Evolutionary conservation across 2,113 vertebrate species (phyloP).

Genomic region (Pseudorectes ferrugineus): DNA sequence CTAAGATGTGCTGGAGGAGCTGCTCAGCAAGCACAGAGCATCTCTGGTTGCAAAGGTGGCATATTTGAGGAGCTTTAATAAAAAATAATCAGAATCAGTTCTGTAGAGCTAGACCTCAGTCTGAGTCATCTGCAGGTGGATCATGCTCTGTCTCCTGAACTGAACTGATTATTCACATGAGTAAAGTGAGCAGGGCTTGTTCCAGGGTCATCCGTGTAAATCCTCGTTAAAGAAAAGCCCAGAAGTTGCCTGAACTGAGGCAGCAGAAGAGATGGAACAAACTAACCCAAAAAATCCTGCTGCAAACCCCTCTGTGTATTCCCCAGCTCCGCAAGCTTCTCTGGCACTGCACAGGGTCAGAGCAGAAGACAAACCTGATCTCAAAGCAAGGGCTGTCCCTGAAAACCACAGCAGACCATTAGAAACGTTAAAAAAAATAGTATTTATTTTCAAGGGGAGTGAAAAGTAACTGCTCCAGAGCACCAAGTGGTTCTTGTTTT

Average conservation of each 20-base stretch:
- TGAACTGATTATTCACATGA: background rate
- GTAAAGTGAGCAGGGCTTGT: background rate
- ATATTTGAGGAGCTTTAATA: background rate
- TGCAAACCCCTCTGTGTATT: background rate
- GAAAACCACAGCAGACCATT: background rate
- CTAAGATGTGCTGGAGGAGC: background rate
- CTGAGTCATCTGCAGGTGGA: background rate
- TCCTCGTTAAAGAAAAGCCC: background rate
- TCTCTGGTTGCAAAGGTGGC: background rate
- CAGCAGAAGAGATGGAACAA: background rate
- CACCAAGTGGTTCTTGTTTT: background rate
- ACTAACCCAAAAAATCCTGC: background rate
- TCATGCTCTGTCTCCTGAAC: background rate
- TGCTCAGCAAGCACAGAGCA: background rate
- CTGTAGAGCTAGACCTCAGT: background rate
- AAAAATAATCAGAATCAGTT: background rate
- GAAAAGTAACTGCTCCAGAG: background rate
- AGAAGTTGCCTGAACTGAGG: background rate
- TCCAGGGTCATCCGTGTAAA: background rate
- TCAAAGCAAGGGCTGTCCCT: background rate
- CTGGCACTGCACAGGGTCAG: background rate
- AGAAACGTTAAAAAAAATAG: background rate
- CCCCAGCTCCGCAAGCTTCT: background rate
- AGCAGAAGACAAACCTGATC: background rate
- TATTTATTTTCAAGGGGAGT: background rate